phyloP scores from a whole-genome alignment of 2,888 invertebrate species.

The Steinernema carpocapsae region DNA sequence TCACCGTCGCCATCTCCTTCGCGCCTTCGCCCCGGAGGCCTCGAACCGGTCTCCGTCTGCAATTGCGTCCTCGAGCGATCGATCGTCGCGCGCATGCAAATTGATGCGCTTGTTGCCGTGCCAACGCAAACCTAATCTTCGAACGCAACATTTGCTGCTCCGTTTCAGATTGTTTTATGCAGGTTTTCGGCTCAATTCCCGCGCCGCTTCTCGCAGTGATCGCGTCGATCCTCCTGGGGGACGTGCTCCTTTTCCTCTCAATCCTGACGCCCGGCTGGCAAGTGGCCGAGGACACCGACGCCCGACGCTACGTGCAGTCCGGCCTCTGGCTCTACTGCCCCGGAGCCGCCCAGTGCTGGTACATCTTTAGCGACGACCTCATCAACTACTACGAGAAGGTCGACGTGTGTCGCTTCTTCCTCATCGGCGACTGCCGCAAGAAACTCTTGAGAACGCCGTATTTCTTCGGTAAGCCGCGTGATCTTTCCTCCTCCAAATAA shows the following conservation, averaged over 20 bases:
- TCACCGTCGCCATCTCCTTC: neutral
- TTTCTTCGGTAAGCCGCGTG: slow-evolving; percentile 58
- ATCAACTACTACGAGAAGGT: slow-evolving; percentile 68
- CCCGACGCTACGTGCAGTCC: slow-evolving; percentile 57
- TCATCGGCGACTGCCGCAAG: slow-evolving; percentile 67
- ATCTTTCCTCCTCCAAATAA: neutral
- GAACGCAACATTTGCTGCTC: neutral
- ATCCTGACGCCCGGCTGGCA: slow-evolving; percentile 67
- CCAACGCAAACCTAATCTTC: neutral
- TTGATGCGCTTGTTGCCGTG: neutral
- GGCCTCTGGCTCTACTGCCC: slow-evolving; percentile 68
- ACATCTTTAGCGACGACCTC: slow-evolving; percentile 66
- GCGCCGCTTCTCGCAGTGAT: slow-evolving; percentile 9
- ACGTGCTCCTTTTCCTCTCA: slow-evolving; percentile 52
- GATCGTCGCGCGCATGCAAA: slow-evolving; percentile 27
- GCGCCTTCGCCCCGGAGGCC: slow-evolving; percentile 1
- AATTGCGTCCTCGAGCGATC: slow-evolving; percentile 1
- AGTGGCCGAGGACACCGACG: slow-evolving; percentile 67
- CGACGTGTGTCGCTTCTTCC: slow-evolving; percentile 66
- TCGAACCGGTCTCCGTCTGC: slow-evolving; percentile 13
- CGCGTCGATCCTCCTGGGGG: neutral
- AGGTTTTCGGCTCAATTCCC: neutral
- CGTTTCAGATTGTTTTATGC: neutral
- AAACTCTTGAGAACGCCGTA: slow-evolving; percentile 66
- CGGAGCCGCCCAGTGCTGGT: slow-evolving; percentile 56